Conservation (phyloP, 2,888 invertebrate genomes). For the Drosophila subsilvestris region DNA sequence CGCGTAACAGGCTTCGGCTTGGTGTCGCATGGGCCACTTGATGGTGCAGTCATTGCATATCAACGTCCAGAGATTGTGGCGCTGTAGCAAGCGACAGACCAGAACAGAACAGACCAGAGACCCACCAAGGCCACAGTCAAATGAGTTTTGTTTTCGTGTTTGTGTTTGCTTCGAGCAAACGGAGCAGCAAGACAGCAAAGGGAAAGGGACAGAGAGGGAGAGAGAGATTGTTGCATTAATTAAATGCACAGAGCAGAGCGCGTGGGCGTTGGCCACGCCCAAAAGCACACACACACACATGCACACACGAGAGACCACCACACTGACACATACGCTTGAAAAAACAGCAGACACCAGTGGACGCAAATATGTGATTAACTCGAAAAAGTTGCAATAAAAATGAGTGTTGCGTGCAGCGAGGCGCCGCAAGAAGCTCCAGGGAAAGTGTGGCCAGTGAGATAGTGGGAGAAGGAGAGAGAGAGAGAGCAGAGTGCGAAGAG, state of each 20-base stretch:
- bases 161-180: slow-evolving; percentile 23
- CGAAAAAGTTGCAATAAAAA: slow-evolving; percentile 1
- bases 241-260: slow-evolving; percentile 41
- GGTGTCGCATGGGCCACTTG: too few species aligned
- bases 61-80: too few species aligned
- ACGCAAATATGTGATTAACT: slow-evolving; percentile 28
- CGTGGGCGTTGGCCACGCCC: slow-evolving; percentile 12
- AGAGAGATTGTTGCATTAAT: slow-evolving; percentile 58
- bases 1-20: too few species aligned
- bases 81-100: slow-evolving; percentile 4
- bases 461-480: neutral
- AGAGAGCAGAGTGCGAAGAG: neutral
- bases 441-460: neutral
- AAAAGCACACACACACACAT: neutral
- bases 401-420: too few species aligned
- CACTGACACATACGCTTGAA: neutral
- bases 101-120: neutral
- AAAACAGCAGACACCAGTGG: neutral
- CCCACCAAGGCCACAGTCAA: slow-evolving; percentile 51
- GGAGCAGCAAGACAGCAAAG: slow-evolving; percentile 20
- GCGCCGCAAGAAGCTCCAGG: neutral
- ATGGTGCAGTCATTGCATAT: too few species aligned
- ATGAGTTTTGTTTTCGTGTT: slow-evolving; percentile 60
- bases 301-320: neutral
- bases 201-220: neutral